Base-by-base conservation (phyloP, 1,140 invertebrate species). In the Drosophila orena region DNA sequence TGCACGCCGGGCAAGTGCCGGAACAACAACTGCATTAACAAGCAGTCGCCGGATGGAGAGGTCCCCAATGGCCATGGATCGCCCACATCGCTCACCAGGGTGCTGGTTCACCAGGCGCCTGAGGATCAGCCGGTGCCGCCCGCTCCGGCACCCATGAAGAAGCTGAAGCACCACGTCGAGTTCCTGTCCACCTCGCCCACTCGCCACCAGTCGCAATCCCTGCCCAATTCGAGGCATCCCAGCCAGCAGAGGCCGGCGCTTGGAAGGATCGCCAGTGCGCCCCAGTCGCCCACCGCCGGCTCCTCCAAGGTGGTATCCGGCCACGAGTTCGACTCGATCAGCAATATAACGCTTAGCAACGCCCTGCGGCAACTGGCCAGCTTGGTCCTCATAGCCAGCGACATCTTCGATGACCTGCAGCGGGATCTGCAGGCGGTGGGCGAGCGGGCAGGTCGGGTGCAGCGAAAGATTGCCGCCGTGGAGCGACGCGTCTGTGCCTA, bases 281-380 rank as follows among this genome's bases (percentile, higher is more conserved):
- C 88, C 3, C 86, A 91, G 22, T 90, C 86, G 15, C 83, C 90
- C 35, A 79, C 86, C 10, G 62, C 84, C 37, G 69, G 61, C 65
- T 46, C 64, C 34, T 58, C 79, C 42, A 66, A 84, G 27, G 81
- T 89, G 34, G 70, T 89, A 4, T 93, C 93, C 46, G 95, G 96
- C 78, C 93, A 95, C 77, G 96, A 96, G 91, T 93, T 96, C 72
- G 95, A 96, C 80, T 95, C 96, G 24, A 95, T 97, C 49, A 95
- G 95, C 62, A 97, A 97, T 90, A 95, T 94, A 79, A 96, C 96
- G 43, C 92, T 97, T 53, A 95, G 95, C 92, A 96, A 96, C 91
- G 95, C 95, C 17, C 93, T 97, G 38, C 92, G 95, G 42, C 96
- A 97, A 91, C 93, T 97, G 81, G 95, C 96, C 30, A 96, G 95